phyloP scores from a whole-genome alignment of 2,797 vertebrate species.

The Notamacropus eugenii region DNA sequence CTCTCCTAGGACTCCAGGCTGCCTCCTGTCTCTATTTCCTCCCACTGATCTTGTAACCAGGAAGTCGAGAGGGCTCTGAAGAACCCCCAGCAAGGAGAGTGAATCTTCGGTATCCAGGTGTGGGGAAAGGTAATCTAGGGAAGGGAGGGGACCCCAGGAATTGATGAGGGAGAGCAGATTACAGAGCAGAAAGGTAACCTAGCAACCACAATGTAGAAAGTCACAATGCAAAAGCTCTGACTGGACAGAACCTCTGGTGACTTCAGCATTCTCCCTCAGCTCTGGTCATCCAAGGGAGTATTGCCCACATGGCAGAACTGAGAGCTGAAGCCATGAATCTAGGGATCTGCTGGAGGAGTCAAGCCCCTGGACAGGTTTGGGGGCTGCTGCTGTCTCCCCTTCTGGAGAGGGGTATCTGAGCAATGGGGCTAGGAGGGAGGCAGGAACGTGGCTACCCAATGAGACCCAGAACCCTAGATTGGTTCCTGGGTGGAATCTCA shows the following conservation, averaged over 20 bases:
- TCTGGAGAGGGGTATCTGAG: not conserved
- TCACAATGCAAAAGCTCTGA: slow-evolving; percentile 66
- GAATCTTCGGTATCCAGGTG: not conserved
- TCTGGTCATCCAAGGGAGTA: slow-evolving; percentile 14
- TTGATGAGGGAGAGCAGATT: slow-evolving; percentile 46
- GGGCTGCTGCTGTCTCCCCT: too few relatives aligned
- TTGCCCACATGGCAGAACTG: not conserved
- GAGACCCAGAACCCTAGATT: not conserved
- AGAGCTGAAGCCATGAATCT: slow-evolving; percentile 56
- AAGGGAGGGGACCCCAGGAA: not conserved
- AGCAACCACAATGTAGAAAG: slow-evolving; percentile 66
- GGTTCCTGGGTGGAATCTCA: not conserved
- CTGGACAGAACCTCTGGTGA: not conserved
- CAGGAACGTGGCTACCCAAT: not conserved
- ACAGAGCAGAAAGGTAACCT: slow-evolving; percentile 64
- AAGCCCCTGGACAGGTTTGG: not conserved
- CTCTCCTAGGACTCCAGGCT: not conserved
- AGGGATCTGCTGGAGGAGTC: not conserved
- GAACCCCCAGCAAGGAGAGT: not conserved
- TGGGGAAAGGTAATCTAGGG: not conserved
- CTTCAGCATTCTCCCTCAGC: not conserved
- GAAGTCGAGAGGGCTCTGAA: not conserved
- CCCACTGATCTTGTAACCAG: not conserved
- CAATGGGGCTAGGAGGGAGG: not conserved
- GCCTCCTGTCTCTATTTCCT: not conserved